Base-by-base conservation (phyloP, 2,113 vertebrate species). In the Felis chaus region DNA sequence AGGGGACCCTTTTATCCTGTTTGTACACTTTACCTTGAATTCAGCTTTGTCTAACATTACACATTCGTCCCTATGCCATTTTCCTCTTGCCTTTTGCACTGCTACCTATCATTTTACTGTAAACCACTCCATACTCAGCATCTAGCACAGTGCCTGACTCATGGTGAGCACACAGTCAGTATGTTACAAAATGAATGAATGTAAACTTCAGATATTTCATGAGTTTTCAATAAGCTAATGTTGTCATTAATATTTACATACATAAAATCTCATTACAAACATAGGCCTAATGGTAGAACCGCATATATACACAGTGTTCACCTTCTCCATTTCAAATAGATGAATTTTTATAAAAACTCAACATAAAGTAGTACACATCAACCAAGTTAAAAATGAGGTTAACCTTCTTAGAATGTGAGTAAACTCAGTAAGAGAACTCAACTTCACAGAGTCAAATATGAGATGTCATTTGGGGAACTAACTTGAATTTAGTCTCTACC, bases 271-370 rank as follows among this genome's bases (percentile, higher is more conserved):
- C 45, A 83, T 68, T 68, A 57, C 4, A 74, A 89, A 66, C 31
- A 39, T 13, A 76, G 15, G 19, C 11, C 7, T 69, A 71, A 45
- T 21, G 0, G 18, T 48, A 68, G 12, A 90, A 95, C 0, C 48
- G 53, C 74, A 69, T 27, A 1, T 25, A 71, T n/a, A 83, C 1
- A 73, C 21, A 41, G 53, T 65, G 14, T 45, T 89, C 76, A 57
- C 18, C 50, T n/a, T 66, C 48, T 50, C 66, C 31, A 18, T 16
- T 95, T 74, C 78, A 92, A 90, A 85, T 36, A 25, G 15, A 94
- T 81, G 1, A 36, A 5, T 57, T 90, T 90, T 68, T 81, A 53
- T 36, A 73, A 94, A 78, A 92, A 86, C 8, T 69, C 10, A 86
- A 4, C 33, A 36, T 41, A 76, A 50, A 33, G 4, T 50, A 57